These are phyloP conservation scores for Scomber japonicus DNA, from an alignment of 2,113 vertebrate genomes.

Conservation along the genomic window DNA sequence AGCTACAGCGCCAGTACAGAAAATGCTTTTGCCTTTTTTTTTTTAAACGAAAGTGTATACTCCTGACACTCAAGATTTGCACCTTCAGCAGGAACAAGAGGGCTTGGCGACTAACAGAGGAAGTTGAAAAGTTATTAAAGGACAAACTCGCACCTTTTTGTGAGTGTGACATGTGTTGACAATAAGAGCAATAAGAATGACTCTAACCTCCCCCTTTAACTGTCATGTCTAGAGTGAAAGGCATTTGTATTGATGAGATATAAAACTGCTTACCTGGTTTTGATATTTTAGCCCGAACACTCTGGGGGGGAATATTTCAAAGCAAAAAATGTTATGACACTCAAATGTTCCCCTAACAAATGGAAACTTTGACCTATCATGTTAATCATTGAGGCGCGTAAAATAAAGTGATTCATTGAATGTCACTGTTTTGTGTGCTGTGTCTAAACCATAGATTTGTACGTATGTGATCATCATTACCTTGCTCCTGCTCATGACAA, in stretches of 20 bases:
- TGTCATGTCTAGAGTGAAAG: not conserved
- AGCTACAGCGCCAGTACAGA: too few relatives aligned
- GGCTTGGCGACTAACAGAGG: too few relatives aligned
- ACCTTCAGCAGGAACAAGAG: too few relatives aligned
- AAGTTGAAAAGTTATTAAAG: too few relatives aligned
- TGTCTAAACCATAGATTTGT: not conserved
- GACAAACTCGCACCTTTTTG: too few relatives aligned
- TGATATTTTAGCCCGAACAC: slow-evolving; percentile 77
- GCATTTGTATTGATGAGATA: not conserved
- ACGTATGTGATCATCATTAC: slow-evolving; percentile 38
- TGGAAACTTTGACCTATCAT: slow-evolving; percentile 2
- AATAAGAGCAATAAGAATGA: too few relatives aligned
- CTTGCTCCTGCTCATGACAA: slow-evolving; percentile 80
- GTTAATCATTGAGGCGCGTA: not conserved
- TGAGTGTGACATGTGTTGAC: too few relatives aligned
- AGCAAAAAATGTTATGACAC: slow-evolving; percentile 5
- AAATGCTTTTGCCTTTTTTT: too few relatives aligned
- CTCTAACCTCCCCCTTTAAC: not conserved
- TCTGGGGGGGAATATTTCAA: slow-evolving; percentile 62
- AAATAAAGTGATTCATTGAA: not conserved
- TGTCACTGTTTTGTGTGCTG: not conserved
- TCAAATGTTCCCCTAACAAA: not conserved
- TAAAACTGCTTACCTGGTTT: slow-evolving; percentile 70
- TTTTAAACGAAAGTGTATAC: too few relatives aligned
- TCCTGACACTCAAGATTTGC: too few relatives aligned